phyloP scores from a whole-genome alignment of 2,797 vertebrate genomes.

The Chromis chromis region DNA sequence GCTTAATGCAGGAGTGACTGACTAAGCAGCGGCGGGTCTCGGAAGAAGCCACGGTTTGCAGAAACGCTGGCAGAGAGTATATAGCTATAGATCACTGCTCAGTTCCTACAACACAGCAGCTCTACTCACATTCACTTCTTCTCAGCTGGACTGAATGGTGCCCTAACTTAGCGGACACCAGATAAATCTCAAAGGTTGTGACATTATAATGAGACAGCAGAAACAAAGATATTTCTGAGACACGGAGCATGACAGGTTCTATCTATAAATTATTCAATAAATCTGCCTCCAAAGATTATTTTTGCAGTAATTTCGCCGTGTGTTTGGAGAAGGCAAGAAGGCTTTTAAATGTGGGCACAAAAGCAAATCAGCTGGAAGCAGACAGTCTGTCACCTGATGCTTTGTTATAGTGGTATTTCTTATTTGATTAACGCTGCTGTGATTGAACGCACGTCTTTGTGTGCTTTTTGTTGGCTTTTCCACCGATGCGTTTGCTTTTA shows the following conservation, averaged over 20 bases:
- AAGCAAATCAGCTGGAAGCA: not conserved
- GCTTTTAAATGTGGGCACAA: too few relatives aligned
- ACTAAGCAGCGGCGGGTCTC: constrained; percentile 62
- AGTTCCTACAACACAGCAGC: constrained; percentile 27
- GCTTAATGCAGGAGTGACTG: constrained; percentile 68
- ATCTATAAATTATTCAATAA: not conserved
- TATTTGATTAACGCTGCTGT: not conserved
- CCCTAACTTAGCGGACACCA: not conserved
- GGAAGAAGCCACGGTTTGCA: constrained; percentile 59
- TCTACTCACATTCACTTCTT: constrained; percentile 18
- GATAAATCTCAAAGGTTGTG: not conserved
- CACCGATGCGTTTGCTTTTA: rapidly evolving
- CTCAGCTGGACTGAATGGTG: not conserved
- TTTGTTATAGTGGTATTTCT: not conserved
- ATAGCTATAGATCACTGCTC: constrained; percentile 60
- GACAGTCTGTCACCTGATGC: not conserved
- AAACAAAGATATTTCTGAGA: not conserved
- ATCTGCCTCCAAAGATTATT: not conserved
- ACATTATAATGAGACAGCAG: not conserved
- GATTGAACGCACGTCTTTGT: not conserved
- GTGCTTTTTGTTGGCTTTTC: not conserved
- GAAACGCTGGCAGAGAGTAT: constrained; percentile 60
- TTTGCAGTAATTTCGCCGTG: too few relatives aligned
- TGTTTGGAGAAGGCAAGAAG: too few relatives aligned
- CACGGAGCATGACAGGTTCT: not conserved